Conservation (phyloP, 2,797 vertebrate species). For the Spinus pinus region DNA sequence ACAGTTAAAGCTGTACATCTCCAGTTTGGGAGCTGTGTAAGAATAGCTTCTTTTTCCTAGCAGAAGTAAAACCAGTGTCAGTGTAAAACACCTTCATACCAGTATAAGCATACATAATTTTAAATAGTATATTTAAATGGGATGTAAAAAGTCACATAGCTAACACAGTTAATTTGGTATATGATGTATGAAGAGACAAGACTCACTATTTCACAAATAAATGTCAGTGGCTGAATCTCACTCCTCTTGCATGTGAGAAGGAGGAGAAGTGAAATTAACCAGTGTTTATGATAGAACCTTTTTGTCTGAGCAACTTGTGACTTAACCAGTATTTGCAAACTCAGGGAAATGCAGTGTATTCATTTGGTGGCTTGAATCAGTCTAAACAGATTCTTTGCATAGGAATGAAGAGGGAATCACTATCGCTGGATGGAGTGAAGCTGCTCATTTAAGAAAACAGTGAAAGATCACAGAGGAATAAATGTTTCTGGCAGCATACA, state of each 20-base stretch:
- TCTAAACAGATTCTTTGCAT: conserved; percentile 24
- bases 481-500: background rate
- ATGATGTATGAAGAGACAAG: background rate
- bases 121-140: background rate
- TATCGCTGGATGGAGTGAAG: background rate
- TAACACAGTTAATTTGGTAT: background rate
- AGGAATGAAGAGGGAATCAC: background rate
- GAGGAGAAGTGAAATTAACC: background rate
- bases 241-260: background rate
- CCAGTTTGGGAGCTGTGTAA: background rate
- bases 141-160: background rate
- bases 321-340: conserved; percentile 14
- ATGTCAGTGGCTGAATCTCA: background rate
- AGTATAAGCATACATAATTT: background rate
- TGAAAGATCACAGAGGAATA: background rate
- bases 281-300: background rate
- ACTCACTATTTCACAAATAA: background rate
- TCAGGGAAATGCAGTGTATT: conserved; percentile 23
- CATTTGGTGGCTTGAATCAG: background rate
- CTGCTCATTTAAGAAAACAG: conserved; percentile 20
- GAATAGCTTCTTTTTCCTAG: background rate
- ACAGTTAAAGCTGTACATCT: background rate
- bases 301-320: conserved; percentile 10
- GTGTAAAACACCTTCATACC: background rate
- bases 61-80: background rate